These are phyloP conservation scores for Acipenser ruthenus DNA, from an alignment of 2,797 vertebrate species.

Conservation along the genomic window DNA sequence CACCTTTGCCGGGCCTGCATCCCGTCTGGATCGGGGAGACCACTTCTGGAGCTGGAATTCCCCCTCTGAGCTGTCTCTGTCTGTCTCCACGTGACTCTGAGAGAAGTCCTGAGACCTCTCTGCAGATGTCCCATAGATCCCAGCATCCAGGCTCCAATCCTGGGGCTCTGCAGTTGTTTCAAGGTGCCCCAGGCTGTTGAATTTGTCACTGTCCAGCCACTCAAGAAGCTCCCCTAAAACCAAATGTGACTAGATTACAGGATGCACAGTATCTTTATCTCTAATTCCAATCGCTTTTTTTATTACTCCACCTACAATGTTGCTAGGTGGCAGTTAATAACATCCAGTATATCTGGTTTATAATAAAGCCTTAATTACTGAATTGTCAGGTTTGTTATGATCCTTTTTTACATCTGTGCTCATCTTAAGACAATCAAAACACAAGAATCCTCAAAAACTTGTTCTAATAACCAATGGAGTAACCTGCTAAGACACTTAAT, in stretches of 20 bases:
- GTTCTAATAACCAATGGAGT: too few species aligned
- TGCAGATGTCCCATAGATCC: conserved; percentile 6
- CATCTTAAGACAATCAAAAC: too few species aligned
- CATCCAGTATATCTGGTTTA: too few species aligned
- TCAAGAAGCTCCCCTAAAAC: conserved; percentile 28
- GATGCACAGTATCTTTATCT: background rate
- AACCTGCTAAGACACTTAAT: too few species aligned
- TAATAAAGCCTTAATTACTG: too few species aligned
- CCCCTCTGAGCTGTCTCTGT: conserved; percentile 5
- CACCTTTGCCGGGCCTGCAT: conserved; percentile 44
- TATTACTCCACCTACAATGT: too few species aligned
- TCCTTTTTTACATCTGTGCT: too few species aligned
- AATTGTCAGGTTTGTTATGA: too few species aligned
- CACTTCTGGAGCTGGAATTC: conserved; percentile 26
- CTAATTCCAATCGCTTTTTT: too few species aligned
- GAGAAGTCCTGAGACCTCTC: background rate
- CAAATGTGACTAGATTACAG: background rate
- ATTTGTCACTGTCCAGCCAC: conserved; percentile 23
- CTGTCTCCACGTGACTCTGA: background rate
- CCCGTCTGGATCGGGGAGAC: conserved; percentile 32
- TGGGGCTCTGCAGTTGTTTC: conserved; percentile 13
- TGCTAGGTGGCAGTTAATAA: too few species aligned
- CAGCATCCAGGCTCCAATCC: conserved; percentile 1
- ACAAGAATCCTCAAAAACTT: too few species aligned
- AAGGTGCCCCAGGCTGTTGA: conserved; percentile 11